A percentile compares a stretch with the other conserved stretches of the same genome.
phyloP scores from a whole-genome alignment of 2,797 vertebrate genomes.

The Sebastes trivittatus region DNA sequence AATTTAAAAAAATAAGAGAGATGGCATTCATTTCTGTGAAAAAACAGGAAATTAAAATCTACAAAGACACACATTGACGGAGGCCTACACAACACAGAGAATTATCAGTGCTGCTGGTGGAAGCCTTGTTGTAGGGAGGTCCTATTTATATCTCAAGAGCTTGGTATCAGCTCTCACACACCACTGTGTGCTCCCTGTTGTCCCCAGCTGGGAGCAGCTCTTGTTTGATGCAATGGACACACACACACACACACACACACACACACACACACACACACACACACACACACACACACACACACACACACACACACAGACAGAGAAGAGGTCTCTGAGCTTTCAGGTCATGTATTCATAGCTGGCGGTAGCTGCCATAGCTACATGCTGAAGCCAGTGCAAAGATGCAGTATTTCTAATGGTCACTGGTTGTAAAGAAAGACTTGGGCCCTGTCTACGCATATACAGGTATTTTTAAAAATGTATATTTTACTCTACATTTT shows the following conservation, averaged over 20 bases:
- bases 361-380: neutral
- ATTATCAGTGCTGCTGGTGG: conserved; percentile 61
- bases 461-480: too few relatives aligned
- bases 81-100: conserved; percentile 34
- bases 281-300: neutral
- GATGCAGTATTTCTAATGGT: neutral
- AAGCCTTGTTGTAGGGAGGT: conserved; percentile 63
- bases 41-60: conserved; percentile 21
- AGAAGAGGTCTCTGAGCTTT: conserved; percentile 16
- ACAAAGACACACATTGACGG: conserved; percentile 3
- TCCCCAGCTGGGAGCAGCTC: conserved; percentile 48
- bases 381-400: neutral
- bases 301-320: neutral
- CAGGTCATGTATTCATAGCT: conserved; percentile 36
- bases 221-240: conserved; percentile 38
- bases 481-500: too few relatives aligned
- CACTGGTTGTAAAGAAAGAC: neutral
- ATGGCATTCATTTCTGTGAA: neutral
- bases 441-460: too few relatives aligned
- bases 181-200: conserved; percentile 45
- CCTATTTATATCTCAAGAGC: conserved; percentile 78
- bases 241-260: neutral
- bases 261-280: neutral
- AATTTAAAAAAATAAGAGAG: neutral
- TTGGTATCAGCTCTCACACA: conserved; percentile 74